Evolutionary conservation across 1,140 invertebrate genomes (phyloP), one percentile per base, ranked within the genome.

Genomic region (Conus ventricosus): DNA sequence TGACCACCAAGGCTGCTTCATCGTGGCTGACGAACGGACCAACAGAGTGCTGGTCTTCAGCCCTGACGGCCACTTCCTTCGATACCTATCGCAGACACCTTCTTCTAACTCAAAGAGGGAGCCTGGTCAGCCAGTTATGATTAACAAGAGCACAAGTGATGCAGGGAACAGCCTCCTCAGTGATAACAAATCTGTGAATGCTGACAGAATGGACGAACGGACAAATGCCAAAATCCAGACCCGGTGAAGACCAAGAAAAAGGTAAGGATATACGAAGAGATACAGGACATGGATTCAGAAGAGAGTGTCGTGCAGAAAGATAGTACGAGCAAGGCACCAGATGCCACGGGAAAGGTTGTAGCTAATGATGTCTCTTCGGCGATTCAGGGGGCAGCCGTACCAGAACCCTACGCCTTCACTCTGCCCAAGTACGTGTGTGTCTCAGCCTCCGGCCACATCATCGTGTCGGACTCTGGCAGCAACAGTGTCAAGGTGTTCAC

Each of bases 401-500:
- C 39, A 13, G 27, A 25, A 75, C 27, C 85, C 20, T 78, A 80
- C 27, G 7, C 17, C 25, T 90, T 93, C 76, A 83, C 88, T 20
- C 67, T 87, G 15, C 92, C 92, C 53, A 81, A 92, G 1, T 91
- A 92, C 87, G 90, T 93, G 51, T 89, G 88, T 54, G 63, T 91
- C 5, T 88, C 90, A 0, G 27, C 15, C 23, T 85, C 51, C 17
- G 91, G 91, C 13, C 85, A 91, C 10, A 93, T 94, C 84, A 80
- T 93, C 53, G 91, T 94, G 0, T 91, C 93, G 7, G 93, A 94
- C 87, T 93, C 93, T 1, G 92, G 91, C 53, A 92, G 92, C 81
- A 93, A 94, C 80, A 91, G 89, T 81, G 84, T 94, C 15, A 92
- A 92, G 81, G 82, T 93, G 25, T 93, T 94, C 88, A 89, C 90